These are phyloP conservation scores for Chrysaora quinquecirrha DNA, from an alignment of 30 jellyfish, hydroid and myxozoan genomes.

Conservation along the genomic window DNA sequence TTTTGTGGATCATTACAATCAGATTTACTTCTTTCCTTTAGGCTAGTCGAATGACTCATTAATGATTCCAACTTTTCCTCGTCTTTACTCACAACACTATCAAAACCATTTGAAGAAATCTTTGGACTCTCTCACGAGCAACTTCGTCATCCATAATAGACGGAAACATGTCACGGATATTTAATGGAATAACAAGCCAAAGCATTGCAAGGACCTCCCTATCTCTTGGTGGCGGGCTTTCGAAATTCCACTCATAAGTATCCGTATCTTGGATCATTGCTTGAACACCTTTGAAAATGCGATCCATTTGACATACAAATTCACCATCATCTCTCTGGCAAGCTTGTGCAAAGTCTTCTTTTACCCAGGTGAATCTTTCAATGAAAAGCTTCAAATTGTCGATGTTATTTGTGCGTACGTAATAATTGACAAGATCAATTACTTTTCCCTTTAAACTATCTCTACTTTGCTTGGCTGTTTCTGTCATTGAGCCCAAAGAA, in stretches of 20 bases:
- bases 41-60: not conserved
- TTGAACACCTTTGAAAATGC: not conserved
- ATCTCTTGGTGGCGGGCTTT: conserved; percentile 7
- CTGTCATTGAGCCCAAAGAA: conserved; percentile 34
- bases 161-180: not conserved
- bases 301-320: not conserved
- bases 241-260: conserved; percentile 15
- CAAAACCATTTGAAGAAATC: conserved; percentile 17
- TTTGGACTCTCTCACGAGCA: conserved; percentile 6
- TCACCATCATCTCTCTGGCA: not conserved
- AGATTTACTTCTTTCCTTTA: not conserved
- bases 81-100: not conserved
- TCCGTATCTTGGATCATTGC: conserved; percentile 15
- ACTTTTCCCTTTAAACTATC: not conserved
- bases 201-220: conserved; percentile 32
- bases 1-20: not conserved
- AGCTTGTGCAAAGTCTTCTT: conserved; percentile 9
- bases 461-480: not conserved
- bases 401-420: conserved; percentile 17
- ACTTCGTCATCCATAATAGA: conserved; percentile 2
- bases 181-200: conserved; percentile 17
- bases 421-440: not conserved
- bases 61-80: not conserved
- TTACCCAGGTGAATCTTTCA: conserved; percentile 25
- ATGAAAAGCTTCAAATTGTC: conserved; percentile 14